Evolutionary conservation across 1,140 invertebrate species (phyloP).

Genomic region (Onthophagus taurus): DNA sequence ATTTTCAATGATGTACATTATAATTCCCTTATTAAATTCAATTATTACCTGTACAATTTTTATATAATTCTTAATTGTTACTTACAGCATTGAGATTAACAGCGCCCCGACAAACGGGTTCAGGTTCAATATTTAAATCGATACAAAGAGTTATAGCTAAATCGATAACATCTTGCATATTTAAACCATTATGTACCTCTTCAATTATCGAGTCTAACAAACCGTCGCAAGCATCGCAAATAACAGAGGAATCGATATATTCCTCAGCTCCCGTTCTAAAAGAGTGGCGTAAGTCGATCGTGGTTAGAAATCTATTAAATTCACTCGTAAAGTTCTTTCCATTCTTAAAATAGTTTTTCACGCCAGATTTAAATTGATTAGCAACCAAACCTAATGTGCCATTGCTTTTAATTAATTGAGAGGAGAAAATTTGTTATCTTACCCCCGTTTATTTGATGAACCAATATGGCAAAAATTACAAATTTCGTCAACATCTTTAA

Average conservation of each 20-base stretch:
- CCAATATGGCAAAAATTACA: no score
- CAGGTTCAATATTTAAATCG: neutral
- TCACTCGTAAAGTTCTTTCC: neutral
- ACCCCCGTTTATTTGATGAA: no score
- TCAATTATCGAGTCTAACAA: constrained; percentile 18
- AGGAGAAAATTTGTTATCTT: no score
- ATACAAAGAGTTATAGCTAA: neutral
- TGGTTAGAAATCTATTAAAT: neutral
- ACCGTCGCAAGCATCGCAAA: constrained; percentile 15
- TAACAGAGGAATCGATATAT: neutral
- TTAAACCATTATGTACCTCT: neutral
- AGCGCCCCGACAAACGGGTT: neutral
- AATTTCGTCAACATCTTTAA: no score
- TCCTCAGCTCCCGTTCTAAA: neutral
- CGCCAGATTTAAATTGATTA: constrained; percentile 2
- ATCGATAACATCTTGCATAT: neutral
- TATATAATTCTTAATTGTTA: no score
- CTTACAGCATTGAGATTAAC: neutral
- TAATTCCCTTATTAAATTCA: neutral
- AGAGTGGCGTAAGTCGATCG: neutral
- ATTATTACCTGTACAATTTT: no score
- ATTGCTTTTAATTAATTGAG: no score
- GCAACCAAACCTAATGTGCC: no score
- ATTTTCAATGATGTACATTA: neutral
- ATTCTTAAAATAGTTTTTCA: constrained; percentile 1